Conservation (phyloP, 2,113 vertebrate species). For the Istiophorus platypterus region DNA sequence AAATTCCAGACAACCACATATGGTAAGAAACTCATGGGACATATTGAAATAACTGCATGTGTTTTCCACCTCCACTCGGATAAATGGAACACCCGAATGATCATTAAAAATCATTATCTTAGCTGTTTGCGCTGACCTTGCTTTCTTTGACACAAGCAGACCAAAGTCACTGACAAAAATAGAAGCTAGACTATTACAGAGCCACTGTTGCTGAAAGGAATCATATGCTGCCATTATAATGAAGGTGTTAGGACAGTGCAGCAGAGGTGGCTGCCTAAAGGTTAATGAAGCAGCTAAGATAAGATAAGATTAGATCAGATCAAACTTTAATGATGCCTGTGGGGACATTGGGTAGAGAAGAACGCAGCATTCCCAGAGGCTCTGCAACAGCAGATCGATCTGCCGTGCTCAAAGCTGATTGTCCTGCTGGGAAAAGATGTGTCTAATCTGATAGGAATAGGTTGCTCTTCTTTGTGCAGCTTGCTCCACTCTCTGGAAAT, state of each 20-base stretch:
- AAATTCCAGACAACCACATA: background rate
- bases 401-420: conserved; percentile 21
- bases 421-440: conserved; percentile 25
- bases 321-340: conserved; percentile 35
- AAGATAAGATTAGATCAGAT: conserved; percentile 40
- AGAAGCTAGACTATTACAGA: conserved; percentile 15
- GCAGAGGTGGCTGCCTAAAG: conserved; percentile 18
- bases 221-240: conserved; percentile 1
- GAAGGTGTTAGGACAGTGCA: conserved; percentile 1
- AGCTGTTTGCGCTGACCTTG: conserved; percentile 39
- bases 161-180: conserved; percentile 42
- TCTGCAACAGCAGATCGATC: conserved; percentile 21
- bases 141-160: conserved; percentile 2
- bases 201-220: conserved; percentile 24
- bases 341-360: background rate
- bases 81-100: conserved; percentile 14
- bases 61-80: conserved; percentile 19
- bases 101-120: conserved; percentile 11
- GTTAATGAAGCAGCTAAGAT: conserved; percentile 17
- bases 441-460: conserved; percentile 39
- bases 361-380: conserved; percentile 8
- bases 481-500: background rate
- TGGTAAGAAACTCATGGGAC: background rate
- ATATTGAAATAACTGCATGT: background rate
- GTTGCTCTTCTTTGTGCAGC: conserved; percentile 22